Evolutionary conservation across 2,113 vertebrate genomes (phyloP).

Genomic region (Myanophis thanlyinensis): DNA sequence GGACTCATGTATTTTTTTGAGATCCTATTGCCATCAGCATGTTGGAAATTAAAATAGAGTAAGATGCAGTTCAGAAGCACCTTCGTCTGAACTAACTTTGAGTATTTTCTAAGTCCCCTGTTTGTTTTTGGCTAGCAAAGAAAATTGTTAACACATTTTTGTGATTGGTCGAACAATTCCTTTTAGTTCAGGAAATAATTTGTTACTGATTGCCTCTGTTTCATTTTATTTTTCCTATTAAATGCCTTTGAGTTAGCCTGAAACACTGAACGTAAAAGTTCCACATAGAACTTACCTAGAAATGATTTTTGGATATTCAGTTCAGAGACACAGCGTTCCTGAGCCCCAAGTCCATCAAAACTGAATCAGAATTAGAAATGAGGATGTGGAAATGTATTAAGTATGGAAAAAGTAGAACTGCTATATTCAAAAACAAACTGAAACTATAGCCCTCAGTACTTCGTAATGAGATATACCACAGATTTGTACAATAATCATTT

Average conservation of each 20-base stretch:
- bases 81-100: neutral
- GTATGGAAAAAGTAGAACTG: neutral
- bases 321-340: neutral
- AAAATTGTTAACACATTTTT: neutral
- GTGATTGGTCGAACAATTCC: neutral
- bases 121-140: neutral
- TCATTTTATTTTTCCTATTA: neutral
- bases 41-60: neutral
- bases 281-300: neutral
- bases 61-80: neutral
- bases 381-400: neutral
- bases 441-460: constrained; percentile 52
- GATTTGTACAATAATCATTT: constrained; percentile 55
- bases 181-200: neutral
- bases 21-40: neutral
- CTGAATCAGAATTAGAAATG: neutral
- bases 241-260: neutral
- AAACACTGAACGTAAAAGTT: neutral
- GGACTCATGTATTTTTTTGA: neutral
- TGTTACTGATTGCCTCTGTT: neutral
- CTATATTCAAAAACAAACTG: neutral
- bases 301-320: neutral
- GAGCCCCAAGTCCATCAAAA: constrained; percentile 18
- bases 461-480: constrained; percentile 39
- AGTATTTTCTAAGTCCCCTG: neutral